phyloP scores from a whole-genome alignment of 2,113 vertebrate genomes.

The Zosterops hypoxanthus region DNA sequence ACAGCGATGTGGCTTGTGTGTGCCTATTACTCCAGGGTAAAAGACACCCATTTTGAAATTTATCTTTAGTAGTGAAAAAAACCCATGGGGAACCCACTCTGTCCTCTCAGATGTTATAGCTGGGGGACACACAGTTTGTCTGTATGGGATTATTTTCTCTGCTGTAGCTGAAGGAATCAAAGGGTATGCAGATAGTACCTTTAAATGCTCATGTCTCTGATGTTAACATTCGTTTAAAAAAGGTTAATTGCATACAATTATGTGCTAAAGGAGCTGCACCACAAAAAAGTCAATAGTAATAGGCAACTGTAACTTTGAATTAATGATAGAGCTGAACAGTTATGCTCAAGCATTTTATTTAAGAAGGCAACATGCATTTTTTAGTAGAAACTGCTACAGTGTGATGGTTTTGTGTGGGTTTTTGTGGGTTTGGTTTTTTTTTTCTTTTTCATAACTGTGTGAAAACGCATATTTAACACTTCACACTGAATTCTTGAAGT shows the following conservation, averaged over 20 bases:
- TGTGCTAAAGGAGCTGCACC: constrained; percentile 37
- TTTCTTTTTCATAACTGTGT: background rate
- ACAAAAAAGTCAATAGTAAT: constrained; percentile 50
- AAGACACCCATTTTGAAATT: background rate
- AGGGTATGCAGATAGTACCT: background rate
- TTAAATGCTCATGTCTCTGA: constrained; percentile 18
- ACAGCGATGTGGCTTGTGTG: background rate
- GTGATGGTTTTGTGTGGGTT: background rate
- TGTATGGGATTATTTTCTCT: background rate
- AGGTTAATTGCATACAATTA: constrained; percentile 59
- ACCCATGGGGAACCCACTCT: background rate
- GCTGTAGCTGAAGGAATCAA: background rate
- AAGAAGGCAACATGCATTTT: background rate
- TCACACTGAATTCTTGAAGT: background rate
- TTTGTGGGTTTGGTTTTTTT: background rate
- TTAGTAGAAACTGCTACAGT: background rate
- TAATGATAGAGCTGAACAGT: constrained; percentile 23
- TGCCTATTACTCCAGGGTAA: background rate
- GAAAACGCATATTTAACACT: background rate
- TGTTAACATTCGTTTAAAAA: constrained; percentile 56
- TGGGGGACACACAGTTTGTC: accelerated
- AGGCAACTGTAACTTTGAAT: constrained; percentile 54
- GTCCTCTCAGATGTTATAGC: background rate
- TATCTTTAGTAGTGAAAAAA: background rate
- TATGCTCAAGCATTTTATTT: constrained; percentile 31